Conservation (phyloP, 2,113 vertebrate genomes). For the Puma concolor region DNA sequence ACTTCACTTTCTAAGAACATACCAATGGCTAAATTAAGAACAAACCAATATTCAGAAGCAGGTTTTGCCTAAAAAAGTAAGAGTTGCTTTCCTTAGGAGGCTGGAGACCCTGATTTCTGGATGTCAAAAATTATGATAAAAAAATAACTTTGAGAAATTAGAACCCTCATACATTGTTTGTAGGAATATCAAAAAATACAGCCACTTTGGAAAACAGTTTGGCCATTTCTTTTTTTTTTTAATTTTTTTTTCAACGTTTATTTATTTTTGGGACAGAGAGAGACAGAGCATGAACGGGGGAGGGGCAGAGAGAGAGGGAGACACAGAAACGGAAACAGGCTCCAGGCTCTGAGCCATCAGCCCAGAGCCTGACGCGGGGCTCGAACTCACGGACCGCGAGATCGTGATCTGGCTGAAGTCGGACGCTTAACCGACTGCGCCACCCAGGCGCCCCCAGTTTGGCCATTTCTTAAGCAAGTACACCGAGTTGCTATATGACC, state of each 20-base stretch:
- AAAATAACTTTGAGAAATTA: slow-evolving; percentile 7
- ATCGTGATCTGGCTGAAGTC: too few species aligned
- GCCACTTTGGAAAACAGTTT: not conserved
- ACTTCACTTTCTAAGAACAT: slow-evolving; percentile 32
- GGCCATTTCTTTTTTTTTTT: not conserved
- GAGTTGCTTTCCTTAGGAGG: not conserved
- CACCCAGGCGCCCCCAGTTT: not conserved
- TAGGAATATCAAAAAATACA: not conserved
- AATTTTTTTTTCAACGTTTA: too few species aligned
- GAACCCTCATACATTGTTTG: not conserved
- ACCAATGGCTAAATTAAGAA: slow-evolving; percentile 9
- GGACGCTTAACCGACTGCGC: too few species aligned
- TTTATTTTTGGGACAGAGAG: too few species aligned
- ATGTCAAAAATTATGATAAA: not conserved
- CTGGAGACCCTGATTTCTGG: not conserved
- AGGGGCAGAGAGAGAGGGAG: too few species aligned
- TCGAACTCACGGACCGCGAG: too few species aligned
- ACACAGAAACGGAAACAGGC: too few species aligned
- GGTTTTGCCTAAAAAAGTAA: not conserved
- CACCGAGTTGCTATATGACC: not conserved
- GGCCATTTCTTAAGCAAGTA: slow-evolving; percentile 16
- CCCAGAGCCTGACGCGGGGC: too few species aligned
- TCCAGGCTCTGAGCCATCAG: too few species aligned
- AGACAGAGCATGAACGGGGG: too few species aligned
- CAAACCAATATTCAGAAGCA: not conserved